A percentile compares a stretch with the other conserved stretches of the same genome.
Evolutionary conservation across 2,797 vertebrate genomes (phyloP).

Genomic region (Columba guinea): DNA sequence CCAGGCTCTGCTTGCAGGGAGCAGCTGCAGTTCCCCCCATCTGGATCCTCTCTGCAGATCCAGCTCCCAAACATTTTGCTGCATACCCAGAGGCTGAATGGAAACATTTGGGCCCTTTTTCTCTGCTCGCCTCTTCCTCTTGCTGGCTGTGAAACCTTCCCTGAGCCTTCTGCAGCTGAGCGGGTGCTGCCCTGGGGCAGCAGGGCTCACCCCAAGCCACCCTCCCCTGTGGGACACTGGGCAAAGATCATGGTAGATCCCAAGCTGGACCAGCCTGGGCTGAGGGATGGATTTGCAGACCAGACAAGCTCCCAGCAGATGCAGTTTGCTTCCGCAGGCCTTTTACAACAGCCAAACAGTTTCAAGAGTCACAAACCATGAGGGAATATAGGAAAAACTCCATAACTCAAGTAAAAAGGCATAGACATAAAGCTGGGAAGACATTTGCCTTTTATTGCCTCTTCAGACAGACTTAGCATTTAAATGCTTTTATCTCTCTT

Average conservation of each 20-base stretch:
- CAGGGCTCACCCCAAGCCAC: not conserved
- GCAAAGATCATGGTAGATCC: not conserved
- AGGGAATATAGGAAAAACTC: slow-evolving; percentile 34
- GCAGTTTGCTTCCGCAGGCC: not conserved
- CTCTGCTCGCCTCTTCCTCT: not conserved
- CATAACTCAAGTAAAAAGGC: slow-evolving; percentile 38
- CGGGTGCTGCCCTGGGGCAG: fast-evolving
- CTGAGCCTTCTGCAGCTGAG: fast-evolving
- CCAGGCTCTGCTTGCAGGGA: not conserved
- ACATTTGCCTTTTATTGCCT: slow-evolving; percentile 64
- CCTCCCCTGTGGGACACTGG: fast-evolving
- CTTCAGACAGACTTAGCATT: slow-evolving; percentile 41
- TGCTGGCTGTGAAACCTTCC: fast-evolving
- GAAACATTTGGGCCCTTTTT: slow-evolving; percentile 31
- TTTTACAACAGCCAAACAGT: not conserved
- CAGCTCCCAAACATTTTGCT: not conserved
- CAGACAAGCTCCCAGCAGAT: not conserved
- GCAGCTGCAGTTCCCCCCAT: slow-evolving; percentile 40
- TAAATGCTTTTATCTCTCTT: slow-evolving; percentile 58
- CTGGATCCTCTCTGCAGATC: slow-evolving; percentile 53
- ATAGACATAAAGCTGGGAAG: slow-evolving; percentile 22
- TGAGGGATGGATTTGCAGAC: not conserved
- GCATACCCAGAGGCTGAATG: slow-evolving; percentile 5
- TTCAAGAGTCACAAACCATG: slow-evolving; percentile 31
- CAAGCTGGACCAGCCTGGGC: not conserved